Evolutionary conservation across 2,797 vertebrate genomes (phyloP).

Genomic region (Mastacembelus armatus): DNA sequence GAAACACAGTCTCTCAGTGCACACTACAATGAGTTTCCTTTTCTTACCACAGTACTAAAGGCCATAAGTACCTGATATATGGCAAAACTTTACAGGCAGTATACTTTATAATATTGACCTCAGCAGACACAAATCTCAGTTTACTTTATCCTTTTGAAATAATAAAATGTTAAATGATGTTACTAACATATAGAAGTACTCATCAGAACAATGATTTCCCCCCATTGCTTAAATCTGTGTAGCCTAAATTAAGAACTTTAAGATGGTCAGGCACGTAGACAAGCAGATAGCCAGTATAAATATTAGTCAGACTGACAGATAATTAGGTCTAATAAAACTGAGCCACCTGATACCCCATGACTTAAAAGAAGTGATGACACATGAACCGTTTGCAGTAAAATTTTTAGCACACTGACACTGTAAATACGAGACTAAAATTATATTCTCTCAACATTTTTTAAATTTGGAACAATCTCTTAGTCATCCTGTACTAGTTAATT

Average conservation of each 20-base stretch:
- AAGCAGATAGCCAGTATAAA: background rate
- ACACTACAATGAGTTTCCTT: background rate
- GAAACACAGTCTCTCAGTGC: background rate
- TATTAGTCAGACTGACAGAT: constrained; percentile 5
- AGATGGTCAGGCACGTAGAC: background rate
- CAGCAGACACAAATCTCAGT: background rate
- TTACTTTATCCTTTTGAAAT: background rate
- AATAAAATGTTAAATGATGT: background rate
- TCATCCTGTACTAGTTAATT: constrained; percentile 26
- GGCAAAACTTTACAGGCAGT: constrained; percentile 1
- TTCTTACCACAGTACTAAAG: constrained; percentile 13
- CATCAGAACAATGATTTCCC: background rate
- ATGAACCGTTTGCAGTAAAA: constrained; percentile 7
- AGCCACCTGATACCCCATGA: constrained; percentile 35
- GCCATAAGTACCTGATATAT: background rate
- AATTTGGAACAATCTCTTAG: background rate
- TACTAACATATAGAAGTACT: background rate
- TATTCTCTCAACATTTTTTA: constrained; percentile 21
- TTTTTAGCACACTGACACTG: background rate
- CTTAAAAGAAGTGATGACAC: constrained; percentile 25
- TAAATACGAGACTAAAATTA: constrained; percentile 1
- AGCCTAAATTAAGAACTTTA: constrained; percentile 10
- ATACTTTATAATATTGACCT: constrained; percentile 4
- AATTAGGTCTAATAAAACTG: constrained; percentile 34
- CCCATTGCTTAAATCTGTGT: background rate